Conservation (phyloP, 2,113 vertebrate species). For the Laterallus jamaicensis region DNA sequence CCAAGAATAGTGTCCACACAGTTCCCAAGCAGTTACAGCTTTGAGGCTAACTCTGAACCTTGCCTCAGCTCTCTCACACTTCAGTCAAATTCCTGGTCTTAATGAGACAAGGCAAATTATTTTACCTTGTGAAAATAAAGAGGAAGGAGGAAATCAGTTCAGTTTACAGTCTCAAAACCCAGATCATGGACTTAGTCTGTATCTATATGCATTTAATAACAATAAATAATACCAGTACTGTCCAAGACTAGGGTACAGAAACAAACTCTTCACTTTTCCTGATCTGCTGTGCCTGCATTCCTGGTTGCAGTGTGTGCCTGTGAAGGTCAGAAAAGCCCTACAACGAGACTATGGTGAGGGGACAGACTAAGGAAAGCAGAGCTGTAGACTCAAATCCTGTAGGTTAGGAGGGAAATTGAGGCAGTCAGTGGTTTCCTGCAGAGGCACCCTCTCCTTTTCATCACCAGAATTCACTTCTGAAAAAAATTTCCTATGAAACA, state of each 20-base stretch:
- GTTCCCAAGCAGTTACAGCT: neutral
- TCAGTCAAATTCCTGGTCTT: neutral
- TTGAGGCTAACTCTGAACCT: neutral
- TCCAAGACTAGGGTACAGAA: neutral
- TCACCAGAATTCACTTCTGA: constrained; percentile 75
- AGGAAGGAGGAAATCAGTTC: neutral
- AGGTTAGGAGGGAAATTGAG: neutral
- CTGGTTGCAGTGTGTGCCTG: neutral
- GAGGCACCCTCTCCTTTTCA: neutral
- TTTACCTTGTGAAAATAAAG: neutral
- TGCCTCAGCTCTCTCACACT: neutral
- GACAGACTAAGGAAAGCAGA: neutral
- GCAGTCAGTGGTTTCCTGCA: neutral
- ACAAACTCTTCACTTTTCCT: neutral
- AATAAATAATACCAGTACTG: neutral
- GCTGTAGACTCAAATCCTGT: neutral
- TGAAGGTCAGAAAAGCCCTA: neutral
- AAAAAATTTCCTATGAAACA: constrained; percentile 61
- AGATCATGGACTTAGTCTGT: neutral
- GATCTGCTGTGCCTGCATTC: neutral
- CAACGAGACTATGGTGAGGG: accelerated
- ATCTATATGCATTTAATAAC: neutral
- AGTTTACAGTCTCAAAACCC: neutral
- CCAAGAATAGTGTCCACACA: neutral
- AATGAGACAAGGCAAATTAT: neutral